Evolutionary conservation across 2,797 vertebrate genomes (phyloP).

Genomic region (Ataeniobius toweri): DNA sequence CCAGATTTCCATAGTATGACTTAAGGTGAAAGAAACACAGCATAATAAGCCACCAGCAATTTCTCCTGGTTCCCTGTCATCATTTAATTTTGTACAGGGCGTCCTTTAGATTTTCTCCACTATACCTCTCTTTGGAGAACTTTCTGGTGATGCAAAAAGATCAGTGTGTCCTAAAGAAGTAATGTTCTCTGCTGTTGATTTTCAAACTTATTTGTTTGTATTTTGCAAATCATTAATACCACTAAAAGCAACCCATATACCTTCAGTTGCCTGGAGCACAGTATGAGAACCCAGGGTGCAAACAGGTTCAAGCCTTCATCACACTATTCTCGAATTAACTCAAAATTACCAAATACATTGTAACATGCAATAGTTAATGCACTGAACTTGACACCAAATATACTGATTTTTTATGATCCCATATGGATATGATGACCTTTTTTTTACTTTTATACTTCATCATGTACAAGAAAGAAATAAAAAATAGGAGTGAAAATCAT

Average conservation of each 20-base stretch:
- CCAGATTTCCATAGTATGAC: background rate
- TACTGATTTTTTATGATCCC: background rate
- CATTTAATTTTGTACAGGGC: background rate
- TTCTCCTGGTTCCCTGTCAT: background rate
- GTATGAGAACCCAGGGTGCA: background rate
- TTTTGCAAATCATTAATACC: background rate
- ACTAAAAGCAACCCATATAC: background rate
- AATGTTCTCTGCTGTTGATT: background rate
- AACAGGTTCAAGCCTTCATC: background rate
- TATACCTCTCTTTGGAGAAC: background rate
- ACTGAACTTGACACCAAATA: background rate
- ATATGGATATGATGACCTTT: background rate
- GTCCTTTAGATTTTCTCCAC: background rate
- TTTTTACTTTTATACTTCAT: background rate
- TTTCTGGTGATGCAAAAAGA: background rate
- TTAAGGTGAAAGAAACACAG: background rate
- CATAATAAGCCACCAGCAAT: background rate
- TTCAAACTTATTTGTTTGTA: background rate
- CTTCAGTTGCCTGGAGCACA: too few species aligned
- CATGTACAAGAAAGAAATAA: background rate
- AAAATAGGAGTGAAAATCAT: background rate
- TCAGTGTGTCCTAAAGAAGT: background rate
- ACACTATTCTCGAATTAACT: background rate
- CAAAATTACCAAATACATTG: background rate
- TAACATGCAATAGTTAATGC: background rate